Evolutionary conservation across 2,888 invertebrate genomes (phyloP), one percentile per base, ranked within the genome.

Genomic region (Nymphalis c-album): DNA sequence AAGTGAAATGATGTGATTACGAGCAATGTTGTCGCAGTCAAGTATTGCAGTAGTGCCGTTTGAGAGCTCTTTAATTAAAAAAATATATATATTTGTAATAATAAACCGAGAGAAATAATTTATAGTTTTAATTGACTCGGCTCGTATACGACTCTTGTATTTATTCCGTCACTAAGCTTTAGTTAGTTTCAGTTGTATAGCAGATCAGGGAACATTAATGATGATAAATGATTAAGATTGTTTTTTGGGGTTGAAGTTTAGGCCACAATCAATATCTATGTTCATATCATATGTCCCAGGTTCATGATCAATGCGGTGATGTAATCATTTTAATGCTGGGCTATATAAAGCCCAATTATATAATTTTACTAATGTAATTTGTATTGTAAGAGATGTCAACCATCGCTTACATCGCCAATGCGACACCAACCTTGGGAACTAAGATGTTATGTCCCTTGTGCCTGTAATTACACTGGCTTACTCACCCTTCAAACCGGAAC

Each of bases 1-100:
- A 75, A 84, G 79, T 80, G 82, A 78, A 83, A 83, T 84, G 80
- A 85, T 80, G 80, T 83, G 80, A 84, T 85, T 86, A 87, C 83
- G 78, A 78, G 78, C 78, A 78, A 83, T 83, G 80, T 83, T 80
- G 80, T 80, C 79, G 77, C 60, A 64, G 60, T 64, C 46, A 59
- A 65, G 64, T 61, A 64, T 62, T 60, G 64, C 61, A 58, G 60
- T 66, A 61, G 55, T 66, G 66, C 46, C 69, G 50, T 67, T 70
- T 69, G 60, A 67, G 67, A 67, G 66, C 60, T 66, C 60, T 67
- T 69, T 60, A 63, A 61, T 63, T 60, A 69, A 60, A 67, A 64
- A 31, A 6, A 62, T n/a, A 62, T 58, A 61, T 64, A 61, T 66
- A 66, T 60, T 60, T 55, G 61, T 66, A 61, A 55, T 61, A 61